These are phyloP conservation scores for Epirrita christyi DNA, from an alignment of 2,888 invertebrate species.

Conservation along the genomic window DNA sequence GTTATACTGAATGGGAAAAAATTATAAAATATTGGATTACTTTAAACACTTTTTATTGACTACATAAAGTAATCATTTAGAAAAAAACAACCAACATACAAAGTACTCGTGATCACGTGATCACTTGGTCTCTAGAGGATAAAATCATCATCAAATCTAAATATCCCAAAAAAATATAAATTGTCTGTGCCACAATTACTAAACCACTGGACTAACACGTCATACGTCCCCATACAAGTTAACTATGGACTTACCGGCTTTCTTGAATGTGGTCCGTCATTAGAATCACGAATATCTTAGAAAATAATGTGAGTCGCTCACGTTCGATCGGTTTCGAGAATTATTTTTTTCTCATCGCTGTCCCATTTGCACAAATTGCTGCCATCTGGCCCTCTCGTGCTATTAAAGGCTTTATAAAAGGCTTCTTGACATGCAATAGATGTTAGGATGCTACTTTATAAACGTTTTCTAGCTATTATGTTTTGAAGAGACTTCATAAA, in stretches of 20 bases:
- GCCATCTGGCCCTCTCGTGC: slow-evolving; percentile 21
- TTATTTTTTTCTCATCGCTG: slow-evolving; percentile 15
- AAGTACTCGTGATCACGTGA: no score
- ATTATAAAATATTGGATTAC: no score
- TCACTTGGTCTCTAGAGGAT: no score
- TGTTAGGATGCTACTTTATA: slow-evolving; percentile 9
- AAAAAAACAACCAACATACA: no score
- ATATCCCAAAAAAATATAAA: no score
- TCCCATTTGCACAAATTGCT: slow-evolving; percentile 24
- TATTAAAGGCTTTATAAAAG: slow-evolving; percentile 30
- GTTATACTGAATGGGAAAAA: no score
- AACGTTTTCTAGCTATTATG: neutral
- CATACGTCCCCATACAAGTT: no score
- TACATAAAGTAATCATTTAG: no score
- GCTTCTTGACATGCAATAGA: slow-evolving; percentile 34
- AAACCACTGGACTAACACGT: no score
- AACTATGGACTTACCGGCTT: neutral
- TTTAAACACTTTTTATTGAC: no score
- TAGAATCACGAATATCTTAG: neutral
- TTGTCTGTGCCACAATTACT: no score
- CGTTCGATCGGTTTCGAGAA: slow-evolving; percentile 18
- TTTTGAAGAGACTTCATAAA: neutral
- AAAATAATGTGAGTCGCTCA: slow-evolving; percentile 12
- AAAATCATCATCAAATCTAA: no score
- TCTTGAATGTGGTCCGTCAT: neutral